Base-by-base conservation (phyloP, 2,113 vertebrate species). In the Oenanthe melanoleuca region DNA sequence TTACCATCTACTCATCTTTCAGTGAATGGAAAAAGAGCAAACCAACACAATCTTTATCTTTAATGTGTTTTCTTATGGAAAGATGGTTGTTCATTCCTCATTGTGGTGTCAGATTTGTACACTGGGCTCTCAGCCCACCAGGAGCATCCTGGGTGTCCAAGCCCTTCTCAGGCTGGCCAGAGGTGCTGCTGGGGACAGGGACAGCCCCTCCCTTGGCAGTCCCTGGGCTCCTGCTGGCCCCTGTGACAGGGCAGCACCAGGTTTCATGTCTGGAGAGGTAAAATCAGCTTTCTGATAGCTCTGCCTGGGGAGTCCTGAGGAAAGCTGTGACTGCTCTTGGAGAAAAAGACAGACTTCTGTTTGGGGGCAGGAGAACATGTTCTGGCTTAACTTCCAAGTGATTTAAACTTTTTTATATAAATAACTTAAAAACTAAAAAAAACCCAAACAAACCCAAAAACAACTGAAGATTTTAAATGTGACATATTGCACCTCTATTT, bases 61-160 rank as follows among this genome's bases (percentile, higher is more conserved):
- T 29, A 61, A 42, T 44, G 7, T 52, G 4, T 15, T 53, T 33
- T 5, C 31, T 85, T 40, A 52, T 23, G 23, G 45, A 29, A 17
- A 52, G 47, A 44, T 26, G 21, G 6, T 13, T 13, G 6, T 57
- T 73, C 6, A 4, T 61, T 56, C 44, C 12, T 63, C 0, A 0
- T 2, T 38, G 65, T 8, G 45, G 14, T 23, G 22, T 14, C 8
- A 34, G 24, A 3, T 10, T 33, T n/a, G 45, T 20, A 4, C 24
- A 4, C 5, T 8, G 25, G 5, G 2, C 19, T 16, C 38, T 64
- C 25, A 31, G 5, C 40, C 17, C 42, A 5, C 4, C 42, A 2
- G 26, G 15, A 55, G 24, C 60, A 33, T 8, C 40, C 31, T 26
- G 8, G 25, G 6, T 26, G 17, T 8, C 37, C 33, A 52, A 47